These are phyloP conservation scores for Phaethornis superciliosus DNA, from an alignment of 2,113 vertebrate genomes.

Conservation along the genomic window DNA sequence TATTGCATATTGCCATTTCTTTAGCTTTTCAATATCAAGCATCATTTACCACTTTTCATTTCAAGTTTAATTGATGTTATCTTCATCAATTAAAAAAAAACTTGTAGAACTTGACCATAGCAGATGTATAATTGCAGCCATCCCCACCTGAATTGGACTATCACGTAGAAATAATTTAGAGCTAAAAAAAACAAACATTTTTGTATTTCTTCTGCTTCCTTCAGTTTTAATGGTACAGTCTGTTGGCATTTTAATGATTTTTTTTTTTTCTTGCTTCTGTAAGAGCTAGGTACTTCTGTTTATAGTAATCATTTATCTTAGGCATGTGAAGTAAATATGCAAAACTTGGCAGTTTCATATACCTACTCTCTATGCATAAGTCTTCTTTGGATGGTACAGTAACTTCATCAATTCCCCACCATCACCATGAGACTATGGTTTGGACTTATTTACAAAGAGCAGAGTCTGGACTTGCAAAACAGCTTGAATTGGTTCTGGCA, in stretches of 20 bases:
- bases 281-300: neutral
- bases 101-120: neutral
- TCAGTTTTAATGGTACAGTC: neutral
- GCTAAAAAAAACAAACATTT: neutral
- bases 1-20: neutral
- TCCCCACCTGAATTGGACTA: neutral
- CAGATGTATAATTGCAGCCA: neutral
- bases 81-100: neutral
- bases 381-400: neutral
- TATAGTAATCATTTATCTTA: constrained; percentile 7
- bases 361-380: neutral
- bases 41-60: neutral
- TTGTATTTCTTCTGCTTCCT: neutral
- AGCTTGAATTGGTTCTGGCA: neutral
- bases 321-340: neutral
- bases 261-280: neutral
- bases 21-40: neutral
- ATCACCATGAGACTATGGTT: neutral
- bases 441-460: neutral
- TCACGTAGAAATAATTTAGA: neutral
- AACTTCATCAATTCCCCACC: neutral
- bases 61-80: neutral
- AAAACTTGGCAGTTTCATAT: neutral
- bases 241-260: neutral
- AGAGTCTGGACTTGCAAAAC: neutral